A percentile compares a stretch with the other conserved stretches of the same genome.
These are phyloP conservation scores for Dendrolimus pini DNA, from an alignment of 2,888 invertebrate genomes.

Conservation along the genomic window DNA sequence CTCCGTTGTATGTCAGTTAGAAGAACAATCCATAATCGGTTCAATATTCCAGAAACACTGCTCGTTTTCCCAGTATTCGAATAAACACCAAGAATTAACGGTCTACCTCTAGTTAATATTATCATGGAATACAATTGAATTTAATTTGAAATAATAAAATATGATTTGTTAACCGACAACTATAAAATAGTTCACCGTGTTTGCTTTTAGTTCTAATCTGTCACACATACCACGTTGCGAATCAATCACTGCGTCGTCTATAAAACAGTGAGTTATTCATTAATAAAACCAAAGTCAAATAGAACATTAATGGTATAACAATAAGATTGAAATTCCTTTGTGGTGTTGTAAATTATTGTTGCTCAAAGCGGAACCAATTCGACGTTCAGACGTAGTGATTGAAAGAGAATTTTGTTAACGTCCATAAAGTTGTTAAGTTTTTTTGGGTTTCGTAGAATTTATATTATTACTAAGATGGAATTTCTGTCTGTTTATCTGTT, in stretches of 20 bases:
- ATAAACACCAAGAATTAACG: too few species aligned
- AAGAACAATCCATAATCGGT: too few species aligned
- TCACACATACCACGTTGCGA: constrained; percentile 38
- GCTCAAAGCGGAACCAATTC: constrained; percentile 38
- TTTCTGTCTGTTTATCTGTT: too few species aligned
- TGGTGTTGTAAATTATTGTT: constrained; percentile 22
- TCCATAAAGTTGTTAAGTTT: background rate
- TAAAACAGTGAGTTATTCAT: constrained; percentile 29
- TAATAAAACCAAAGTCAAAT: background rate
- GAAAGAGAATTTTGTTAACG: background rate
- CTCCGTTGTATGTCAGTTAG: too few species aligned
- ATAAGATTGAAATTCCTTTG: background rate
- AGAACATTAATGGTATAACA: background rate
- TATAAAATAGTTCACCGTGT: constrained; percentile 46
- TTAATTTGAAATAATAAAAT: constrained; percentile 24
- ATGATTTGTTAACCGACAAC: constrained; percentile 61
- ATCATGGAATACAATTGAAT: constrained; percentile 33
- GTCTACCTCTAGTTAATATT: too few species aligned
- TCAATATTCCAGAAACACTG: too few species aligned
- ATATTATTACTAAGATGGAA: too few species aligned
- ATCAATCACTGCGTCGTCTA: constrained; percentile 52
- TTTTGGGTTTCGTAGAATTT: too few species aligned
- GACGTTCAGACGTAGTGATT: background rate
- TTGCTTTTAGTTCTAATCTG: constrained; percentile 38
- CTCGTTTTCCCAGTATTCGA: too few species aligned